These are phyloP conservation scores for Diploptera punctata DNA, from an alignment of 2,888 invertebrate species.

Conservation along the genomic window DNA sequence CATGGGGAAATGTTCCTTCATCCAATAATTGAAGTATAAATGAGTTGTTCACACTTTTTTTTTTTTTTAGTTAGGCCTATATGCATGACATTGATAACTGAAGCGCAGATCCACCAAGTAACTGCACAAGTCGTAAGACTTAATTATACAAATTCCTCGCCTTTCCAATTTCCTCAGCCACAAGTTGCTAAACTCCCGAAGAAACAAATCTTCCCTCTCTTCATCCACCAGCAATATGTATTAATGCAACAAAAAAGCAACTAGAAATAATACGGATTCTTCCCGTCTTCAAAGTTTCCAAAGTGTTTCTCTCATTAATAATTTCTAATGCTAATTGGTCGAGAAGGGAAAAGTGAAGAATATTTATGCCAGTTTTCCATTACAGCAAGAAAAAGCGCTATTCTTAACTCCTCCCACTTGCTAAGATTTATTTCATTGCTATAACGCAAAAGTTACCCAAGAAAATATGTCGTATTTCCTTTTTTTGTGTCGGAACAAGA, in stretches of 20 bases:
- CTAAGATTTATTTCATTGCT: constrained; percentile 35
- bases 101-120: too few relatives aligned
- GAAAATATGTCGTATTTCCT: constrained; percentile 7
- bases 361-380: constrained; percentile 34
- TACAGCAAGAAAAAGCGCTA: constrained; percentile 26
- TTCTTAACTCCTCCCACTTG: background rate
- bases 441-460: constrained; percentile 24
- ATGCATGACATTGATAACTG: too few relatives aligned
- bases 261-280: constrained; percentile 38
- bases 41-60: too few relatives aligned
- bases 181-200: constrained; percentile 21
- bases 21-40: too few relatives aligned
- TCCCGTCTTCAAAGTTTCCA: constrained; percentile 31
- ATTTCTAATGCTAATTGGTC: constrained; percentile 39
- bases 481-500: background rate
- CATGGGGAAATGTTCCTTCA: too few relatives aligned
- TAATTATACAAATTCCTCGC: constrained; percentile 16
- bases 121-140: background rate
- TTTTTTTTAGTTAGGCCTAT: too few relatives aligned
- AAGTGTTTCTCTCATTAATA: constrained; percentile 39
- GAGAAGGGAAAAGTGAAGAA: constrained; percentile 25
- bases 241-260: constrained; percentile 30
- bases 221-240: constrained; percentile 11
- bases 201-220: constrained; percentile 1
- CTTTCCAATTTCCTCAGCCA: constrained; percentile 6